Evolutionary conservation across 2,113 vertebrate species (phyloP).

Genomic region (Rhodinocichla rosea): DNA sequence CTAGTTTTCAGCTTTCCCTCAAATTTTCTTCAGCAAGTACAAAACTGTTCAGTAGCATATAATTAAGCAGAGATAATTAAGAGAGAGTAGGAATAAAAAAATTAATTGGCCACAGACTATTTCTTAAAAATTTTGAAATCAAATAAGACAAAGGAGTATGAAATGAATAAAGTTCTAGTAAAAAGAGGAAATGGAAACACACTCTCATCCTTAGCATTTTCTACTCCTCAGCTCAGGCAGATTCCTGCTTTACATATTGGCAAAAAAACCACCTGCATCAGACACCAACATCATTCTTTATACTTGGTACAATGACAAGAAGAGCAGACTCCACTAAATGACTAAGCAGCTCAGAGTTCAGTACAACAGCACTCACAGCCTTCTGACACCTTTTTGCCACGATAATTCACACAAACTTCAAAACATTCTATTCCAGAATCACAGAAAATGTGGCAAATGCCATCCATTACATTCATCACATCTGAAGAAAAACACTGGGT

Average conservation of each 20-base stretch:
- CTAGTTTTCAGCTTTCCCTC: neutral
- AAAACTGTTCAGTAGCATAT: neutral
- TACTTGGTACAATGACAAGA: neutral
- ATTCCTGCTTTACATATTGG: neutral
- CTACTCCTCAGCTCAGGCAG: neutral
- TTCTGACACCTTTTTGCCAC: neutral
- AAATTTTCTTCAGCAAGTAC: neutral
- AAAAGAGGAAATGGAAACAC: neutral
- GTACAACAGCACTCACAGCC: neutral
- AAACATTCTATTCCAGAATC: neutral
- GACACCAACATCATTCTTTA: neutral
- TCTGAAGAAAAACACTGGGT: neutral
- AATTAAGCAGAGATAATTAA: neutral
- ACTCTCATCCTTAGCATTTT: neutral
- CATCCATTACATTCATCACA: neutral
- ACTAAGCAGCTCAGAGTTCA: conserved; percentile 15
- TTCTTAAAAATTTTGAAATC: neutral
- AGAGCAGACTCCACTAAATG: neutral
- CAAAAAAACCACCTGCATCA: neutral
- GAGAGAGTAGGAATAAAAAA: neutral
- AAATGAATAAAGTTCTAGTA: neutral
- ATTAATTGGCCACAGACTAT: neutral
- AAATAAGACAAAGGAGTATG: neutral
- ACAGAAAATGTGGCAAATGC: neutral
- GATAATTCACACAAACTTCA: neutral